A percentile compares a stretch with the other conserved stretches of the same genome.
Evolutionary conservation across 2,888 invertebrate genomes (phyloP).

Genomic region (Melinaea menophilus): DNA sequence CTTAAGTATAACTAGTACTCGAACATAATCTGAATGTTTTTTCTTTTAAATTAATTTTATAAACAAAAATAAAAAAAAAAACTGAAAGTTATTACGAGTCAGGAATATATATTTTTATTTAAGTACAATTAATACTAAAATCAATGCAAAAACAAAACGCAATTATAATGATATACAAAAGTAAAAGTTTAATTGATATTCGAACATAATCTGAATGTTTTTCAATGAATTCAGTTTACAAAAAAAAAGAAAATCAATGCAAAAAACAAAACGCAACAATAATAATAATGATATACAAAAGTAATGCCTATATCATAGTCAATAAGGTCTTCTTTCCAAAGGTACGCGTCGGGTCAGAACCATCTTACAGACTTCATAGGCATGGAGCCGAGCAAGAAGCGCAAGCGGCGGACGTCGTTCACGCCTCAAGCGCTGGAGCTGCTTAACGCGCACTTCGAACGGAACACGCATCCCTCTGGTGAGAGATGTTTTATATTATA

Average conservation of each 20-base stretch:
- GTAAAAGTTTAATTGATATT: background rate
- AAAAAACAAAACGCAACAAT: background rate
- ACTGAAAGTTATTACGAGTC: too few relatives aligned
- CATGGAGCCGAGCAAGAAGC: constrained; percentile 97
- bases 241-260: background rate
- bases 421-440: constrained; percentile 97
- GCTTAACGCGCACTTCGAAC: constrained; percentile 96
- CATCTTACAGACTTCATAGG: constrained; percentile 97
- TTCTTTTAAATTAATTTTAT: too few relatives aligned
- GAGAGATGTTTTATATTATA: constrained; percentile 27
- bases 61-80: too few relatives aligned
- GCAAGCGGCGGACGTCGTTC: constrained; percentile 97
- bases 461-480: constrained; percentile 99
- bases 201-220: too few relatives aligned
- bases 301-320: background rate
- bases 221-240: background rate
- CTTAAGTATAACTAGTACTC: too few relatives aligned
- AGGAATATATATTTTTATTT: too few relatives aligned
- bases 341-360: constrained; percentile 94
- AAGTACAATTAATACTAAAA: too few relatives aligned
- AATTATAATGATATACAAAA: background rate
- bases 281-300: background rate
- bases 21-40: too few relatives aligned
- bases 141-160: too few relatives aligned
- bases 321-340: constrained; percentile 52